Evolutionary conservation across 2,888 invertebrate species (phyloP).

Genomic region (Cecidostiba fungosa): DNA sequence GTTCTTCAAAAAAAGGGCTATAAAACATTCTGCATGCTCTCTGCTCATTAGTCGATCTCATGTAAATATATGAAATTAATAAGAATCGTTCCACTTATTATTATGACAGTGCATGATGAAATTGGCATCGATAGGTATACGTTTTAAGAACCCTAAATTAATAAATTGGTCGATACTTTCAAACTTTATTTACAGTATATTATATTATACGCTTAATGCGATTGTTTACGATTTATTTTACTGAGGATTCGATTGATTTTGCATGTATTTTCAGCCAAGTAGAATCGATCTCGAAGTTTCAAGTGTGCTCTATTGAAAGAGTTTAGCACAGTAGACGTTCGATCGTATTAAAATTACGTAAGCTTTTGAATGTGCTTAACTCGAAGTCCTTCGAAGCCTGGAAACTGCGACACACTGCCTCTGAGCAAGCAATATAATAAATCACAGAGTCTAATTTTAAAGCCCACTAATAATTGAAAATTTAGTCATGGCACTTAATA

Average conservation of each 20-base stretch:
- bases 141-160: neutral
- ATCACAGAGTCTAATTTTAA: conserved; percentile 22
- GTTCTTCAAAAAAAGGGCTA: conserved; percentile 26
- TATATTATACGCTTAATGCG: no score
- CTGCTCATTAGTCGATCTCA: neutral
- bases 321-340: neutral
- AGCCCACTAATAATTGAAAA: conserved; percentile 23
- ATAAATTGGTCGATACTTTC: neutral
- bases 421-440: neutral
- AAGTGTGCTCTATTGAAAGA: neutral
- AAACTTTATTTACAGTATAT: neutral
- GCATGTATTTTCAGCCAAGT: neutral
- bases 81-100: neutral
- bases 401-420: neutral
- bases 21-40: conserved; percentile 32
- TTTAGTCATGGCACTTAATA: neutral
- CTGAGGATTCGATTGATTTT: neutral
- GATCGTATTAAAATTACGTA: neutral
- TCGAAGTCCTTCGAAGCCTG: conserved; percentile 10
- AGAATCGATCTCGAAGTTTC: neutral
- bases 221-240: neutral
- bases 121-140: neutral
- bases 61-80: neutral
- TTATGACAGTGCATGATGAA: neutral
- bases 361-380: conserved; percentile 9